Evolutionary conservation across 2,888 invertebrate species (phyloP), one percentile per base, ranked within the genome.

Genomic region (Subacronicta megacephala): DNA sequence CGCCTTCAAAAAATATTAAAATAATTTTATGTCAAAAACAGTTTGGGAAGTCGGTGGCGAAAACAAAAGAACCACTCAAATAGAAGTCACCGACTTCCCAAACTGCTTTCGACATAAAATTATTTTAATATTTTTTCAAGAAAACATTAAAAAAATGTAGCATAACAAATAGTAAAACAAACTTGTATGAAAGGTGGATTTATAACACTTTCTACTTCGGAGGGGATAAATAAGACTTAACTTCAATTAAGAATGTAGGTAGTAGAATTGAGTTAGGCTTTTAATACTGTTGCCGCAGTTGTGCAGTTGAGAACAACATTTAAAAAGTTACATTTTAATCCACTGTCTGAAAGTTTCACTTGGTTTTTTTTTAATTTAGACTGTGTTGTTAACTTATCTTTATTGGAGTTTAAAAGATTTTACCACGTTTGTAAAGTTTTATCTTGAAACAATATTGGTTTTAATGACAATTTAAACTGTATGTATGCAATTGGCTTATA

Each of bases 151-250:
- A n/a, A n/a, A n/a, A n/a, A n/a, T n/a, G n/a, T n/a, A n/a, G n/a
- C n/a, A n/a, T n/a, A n/a, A n/a, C n/a, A n/a, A n/a, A n/a, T n/a
- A n/a, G n/a, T n/a, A 26, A 26, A 26, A 10, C 23, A 57, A 64
- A 26, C 7, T 35, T 35, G 18, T 7, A 36, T 40, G n/a, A 50
- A 10, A 33, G 15, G 33, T 50, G 42, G 37, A 67, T 51, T 62
- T 29, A 38, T 37, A 37, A 36, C 49, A 29, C 47, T 46, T 23
- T 37, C 12, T 62, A 37, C 49, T 67, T 44, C 49, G 50, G 40
- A 47, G 41, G 37, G 54, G 64, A 62, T 50, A 55, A 74, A 74
- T 77, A 46, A 70, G 50, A 75, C 73, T 74, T 51, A 42, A 42
- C 41, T 62, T 46, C 46, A 56, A 77, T 72, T 66, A 61, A 70